Evolutionary conservation across 2,797 vertebrate genomes (phyloP).

Genomic region (Perodicticus potto): DNA sequence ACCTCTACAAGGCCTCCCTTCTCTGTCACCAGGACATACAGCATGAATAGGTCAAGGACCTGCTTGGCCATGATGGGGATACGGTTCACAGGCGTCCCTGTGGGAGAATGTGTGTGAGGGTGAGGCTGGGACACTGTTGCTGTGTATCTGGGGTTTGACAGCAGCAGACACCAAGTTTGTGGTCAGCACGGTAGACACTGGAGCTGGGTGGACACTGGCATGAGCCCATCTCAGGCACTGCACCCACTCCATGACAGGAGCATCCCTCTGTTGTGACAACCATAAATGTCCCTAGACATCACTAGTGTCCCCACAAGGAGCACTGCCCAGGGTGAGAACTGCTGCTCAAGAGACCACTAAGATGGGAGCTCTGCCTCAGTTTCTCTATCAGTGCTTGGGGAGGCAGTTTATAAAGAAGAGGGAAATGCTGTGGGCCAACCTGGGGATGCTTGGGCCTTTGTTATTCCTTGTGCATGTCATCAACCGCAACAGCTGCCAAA

Average conservation of each 20-base stretch:
- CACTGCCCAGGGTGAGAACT: neutral
- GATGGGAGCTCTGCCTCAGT: neutral
- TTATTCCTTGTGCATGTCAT: no score
- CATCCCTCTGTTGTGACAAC: neutral
- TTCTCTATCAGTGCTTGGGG: neutral
- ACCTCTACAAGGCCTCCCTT: conserved; percentile 98
- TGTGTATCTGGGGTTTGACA: fast-evolving
- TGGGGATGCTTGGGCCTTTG: fast-evolving
- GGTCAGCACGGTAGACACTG: neutral
- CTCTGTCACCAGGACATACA: conserved; percentile 97
- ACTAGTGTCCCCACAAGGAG: neutral
- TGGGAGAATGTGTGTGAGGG: fast-evolving
- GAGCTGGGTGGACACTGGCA: no score
- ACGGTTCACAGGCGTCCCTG: conserved; percentile 97
- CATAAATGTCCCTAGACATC: fast-evolving
- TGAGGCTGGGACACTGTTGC: neutral
- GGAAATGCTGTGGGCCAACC: no score
- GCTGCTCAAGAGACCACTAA: fast-evolving
- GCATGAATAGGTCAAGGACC: conserved; percentile 97
- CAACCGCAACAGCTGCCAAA: neutral
- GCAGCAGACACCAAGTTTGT: neutral
- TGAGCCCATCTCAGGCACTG: neutral
- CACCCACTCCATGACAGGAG: fast-evolving
- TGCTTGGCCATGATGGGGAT: conserved; percentile 99
- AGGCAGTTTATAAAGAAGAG: fast-evolving